These are phyloP conservation scores for Andrena fulva DNA, from an alignment of 2,888 invertebrate genomes.

Conservation along the genomic window DNA sequence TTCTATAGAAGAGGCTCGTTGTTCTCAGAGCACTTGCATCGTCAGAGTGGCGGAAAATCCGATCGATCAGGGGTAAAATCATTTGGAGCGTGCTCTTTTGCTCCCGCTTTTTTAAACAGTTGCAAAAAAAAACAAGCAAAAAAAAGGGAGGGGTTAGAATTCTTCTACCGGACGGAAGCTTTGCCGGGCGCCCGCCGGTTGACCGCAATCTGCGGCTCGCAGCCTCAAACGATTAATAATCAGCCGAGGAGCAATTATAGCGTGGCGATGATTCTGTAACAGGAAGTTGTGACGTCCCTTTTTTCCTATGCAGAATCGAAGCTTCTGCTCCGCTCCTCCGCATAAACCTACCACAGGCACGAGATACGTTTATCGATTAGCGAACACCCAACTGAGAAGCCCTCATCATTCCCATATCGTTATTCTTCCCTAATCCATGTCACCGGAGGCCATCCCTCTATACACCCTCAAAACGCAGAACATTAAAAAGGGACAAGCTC, in stretches of 20 bases:
- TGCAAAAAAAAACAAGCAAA: neutral
- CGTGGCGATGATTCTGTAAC: conserved; percentile 1
- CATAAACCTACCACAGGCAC: too few relatives aligned
- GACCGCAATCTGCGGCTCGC: conserved; percentile 33
- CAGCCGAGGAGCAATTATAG: conserved; percentile 32
- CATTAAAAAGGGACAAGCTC: too few relatives aligned
- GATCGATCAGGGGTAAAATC: conserved; percentile 37
- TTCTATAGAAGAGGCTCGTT: neutral
- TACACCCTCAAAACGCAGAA: too few relatives aligned
- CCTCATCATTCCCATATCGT: neutral
- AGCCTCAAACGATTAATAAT: conserved; percentile 44
- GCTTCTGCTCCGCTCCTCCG: conserved; percentile 8
- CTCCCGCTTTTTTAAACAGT: conserved; percentile 13
- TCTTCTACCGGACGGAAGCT: conserved; percentile 15
- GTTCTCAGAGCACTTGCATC: conserved; percentile 26
- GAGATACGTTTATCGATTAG: neutral
- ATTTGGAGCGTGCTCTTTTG: conserved; percentile 23
- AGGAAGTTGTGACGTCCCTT: neutral
- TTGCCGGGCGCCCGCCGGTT: conserved; percentile 9
- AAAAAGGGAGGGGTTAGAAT: neutral
- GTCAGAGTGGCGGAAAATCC: conserved; percentile 17
- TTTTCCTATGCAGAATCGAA: neutral
- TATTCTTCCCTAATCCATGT: too few relatives aligned
- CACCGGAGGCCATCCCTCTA: too few relatives aligned
- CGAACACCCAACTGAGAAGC: neutral